Conservation (phyloP, 2,797 vertebrate species). For the Coracias cyanogaster region DNA sequence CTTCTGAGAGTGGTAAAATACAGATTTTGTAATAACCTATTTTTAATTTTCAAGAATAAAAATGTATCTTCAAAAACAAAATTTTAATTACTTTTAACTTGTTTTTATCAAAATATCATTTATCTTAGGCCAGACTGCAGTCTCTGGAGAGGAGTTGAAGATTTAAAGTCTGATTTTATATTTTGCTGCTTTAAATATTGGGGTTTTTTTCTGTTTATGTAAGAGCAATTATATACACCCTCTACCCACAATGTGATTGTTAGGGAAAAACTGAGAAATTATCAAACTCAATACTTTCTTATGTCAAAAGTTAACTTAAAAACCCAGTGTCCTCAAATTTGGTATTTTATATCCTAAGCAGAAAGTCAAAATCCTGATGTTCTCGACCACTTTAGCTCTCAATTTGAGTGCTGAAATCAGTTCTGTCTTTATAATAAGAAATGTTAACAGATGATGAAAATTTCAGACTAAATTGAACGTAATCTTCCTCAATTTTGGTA, state of each 20-base stretch:
- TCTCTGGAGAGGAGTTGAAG: neutral
- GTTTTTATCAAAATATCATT: neutral
- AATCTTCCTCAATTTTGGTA: neutral
- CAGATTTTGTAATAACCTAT: neutral
- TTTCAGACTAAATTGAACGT: neutral
- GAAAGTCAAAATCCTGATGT: neutral
- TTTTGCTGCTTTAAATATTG: neutral
- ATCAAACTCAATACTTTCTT: neutral
- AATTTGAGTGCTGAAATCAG: neutral
- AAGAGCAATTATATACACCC: neutral
- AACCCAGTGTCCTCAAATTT: neutral
- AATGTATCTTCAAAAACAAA: neutral
- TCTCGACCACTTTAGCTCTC: neutral
- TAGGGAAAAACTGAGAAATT: neutral
- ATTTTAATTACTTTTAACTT: neutral
- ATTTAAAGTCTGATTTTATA: neutral
- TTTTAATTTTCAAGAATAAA: neutral
- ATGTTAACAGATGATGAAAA: neutral
- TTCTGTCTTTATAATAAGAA: neutral
- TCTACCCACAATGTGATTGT: neutral
- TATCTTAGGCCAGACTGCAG: neutral
- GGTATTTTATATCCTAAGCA: neutral
- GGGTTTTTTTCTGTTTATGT: fast-evolving
- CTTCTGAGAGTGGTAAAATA: neutral
- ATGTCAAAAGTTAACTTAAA: neutral